phyloP scores from a whole-genome alignment of 2,113 vertebrate genomes.

The Chaenocephalus aceratus region DNA sequence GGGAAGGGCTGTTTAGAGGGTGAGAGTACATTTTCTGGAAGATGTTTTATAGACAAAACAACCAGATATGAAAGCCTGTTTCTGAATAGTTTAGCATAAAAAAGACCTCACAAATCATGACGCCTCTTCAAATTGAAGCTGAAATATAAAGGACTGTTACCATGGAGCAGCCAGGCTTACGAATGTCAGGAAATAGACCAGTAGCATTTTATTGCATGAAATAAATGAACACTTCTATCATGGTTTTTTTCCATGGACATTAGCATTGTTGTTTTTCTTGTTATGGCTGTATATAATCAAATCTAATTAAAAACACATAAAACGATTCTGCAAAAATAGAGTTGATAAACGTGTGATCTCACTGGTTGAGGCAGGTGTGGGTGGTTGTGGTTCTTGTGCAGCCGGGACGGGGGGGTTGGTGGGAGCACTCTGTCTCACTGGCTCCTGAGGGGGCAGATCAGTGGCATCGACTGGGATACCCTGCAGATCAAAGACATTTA shows the following conservation, averaged over 20 bases:
- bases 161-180: neutral
- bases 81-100: neutral
- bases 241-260: no score
- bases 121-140: no score
- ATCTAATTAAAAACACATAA: neutral
- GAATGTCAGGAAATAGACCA: neutral
- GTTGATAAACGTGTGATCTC: neutral
- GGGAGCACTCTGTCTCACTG: conserved; percentile 48
- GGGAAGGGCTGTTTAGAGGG: neutral
- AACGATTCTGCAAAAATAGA: neutral
- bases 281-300: no score
- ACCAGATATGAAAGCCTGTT: neutral
- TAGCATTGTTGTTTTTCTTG: no score
- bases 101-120: no score
- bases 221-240: no score
- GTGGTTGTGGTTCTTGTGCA: conserved; percentile 65
- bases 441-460: conserved; percentile 64
- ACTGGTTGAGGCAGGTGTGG: conserved; percentile 61
- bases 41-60: neutral
- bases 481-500: conserved; percentile 56
- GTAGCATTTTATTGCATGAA: neutral
- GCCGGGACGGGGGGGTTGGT: conserved; percentile 48
- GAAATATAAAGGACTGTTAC: no score
- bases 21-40: neutral
- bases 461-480: conserved; percentile 76